These are phyloP conservation scores for Bursaphelenchus okinawaensis DNA, from an alignment of 2,888 invertebrate genomes.

Conservation along the genomic window DNA sequence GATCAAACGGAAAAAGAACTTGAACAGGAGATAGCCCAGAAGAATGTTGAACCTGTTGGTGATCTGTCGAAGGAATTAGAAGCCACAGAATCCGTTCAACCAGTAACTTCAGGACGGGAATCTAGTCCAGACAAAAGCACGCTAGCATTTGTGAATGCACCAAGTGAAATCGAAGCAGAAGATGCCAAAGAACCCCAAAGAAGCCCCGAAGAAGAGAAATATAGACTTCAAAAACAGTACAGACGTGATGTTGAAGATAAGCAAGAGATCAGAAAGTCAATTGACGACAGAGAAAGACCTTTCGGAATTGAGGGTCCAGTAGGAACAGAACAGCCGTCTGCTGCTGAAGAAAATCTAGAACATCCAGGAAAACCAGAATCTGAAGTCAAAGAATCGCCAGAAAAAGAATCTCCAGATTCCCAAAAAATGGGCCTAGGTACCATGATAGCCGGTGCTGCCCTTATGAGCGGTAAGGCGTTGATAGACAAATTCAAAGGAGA, in stretches of 20 bases:
- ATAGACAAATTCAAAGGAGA: slow-evolving; percentile 7
- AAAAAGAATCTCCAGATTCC: neutral
- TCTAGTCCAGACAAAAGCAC: neutral
- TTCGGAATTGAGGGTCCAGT: neutral
- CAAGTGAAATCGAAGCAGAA: neutral
- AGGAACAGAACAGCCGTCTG: neutral
- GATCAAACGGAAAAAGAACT: neutral
- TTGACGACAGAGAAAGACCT: too few relatives aligned
- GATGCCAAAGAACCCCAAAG: neutral
- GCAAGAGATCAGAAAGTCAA: neutral
- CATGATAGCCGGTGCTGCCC: slow-evolving; percentile 4
- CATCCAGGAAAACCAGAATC: neutral
- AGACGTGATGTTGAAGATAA: neutral
- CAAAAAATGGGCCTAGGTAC: slow-evolving; percentile 10
- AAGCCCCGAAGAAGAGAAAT: neutral
- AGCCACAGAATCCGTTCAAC: neutral
- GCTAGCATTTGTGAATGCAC: neutral
- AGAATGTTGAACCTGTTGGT: neutral
- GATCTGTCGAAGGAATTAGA: neutral
- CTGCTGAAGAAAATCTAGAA: neutral
- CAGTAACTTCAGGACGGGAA: neutral
- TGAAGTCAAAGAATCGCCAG: neutral
- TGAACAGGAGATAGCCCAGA: neutral
- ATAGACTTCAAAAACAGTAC: neutral
- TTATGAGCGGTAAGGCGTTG: neutral